A percentile compares a stretch with the other conserved stretches of the same genome.
phyloP scores from a whole-genome alignment of 2,113 vertebrate species.

The Perccottus glenii region DNA sequence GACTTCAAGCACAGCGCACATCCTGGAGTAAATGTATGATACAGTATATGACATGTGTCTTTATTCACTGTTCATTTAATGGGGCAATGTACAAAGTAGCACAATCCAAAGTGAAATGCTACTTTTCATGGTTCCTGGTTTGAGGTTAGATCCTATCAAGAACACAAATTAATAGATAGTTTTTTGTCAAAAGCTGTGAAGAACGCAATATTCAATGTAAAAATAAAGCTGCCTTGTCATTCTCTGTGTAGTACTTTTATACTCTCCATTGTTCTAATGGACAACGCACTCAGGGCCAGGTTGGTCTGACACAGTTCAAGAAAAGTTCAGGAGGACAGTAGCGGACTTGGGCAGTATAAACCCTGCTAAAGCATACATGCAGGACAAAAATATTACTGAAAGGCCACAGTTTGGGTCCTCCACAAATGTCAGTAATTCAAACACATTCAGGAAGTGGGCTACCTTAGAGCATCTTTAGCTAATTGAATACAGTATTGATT shows the following conservation, averaged over 20 bases:
- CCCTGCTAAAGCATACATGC: too few relatives aligned
- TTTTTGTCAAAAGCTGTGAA: not conserved
- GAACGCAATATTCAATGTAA: not conserved
- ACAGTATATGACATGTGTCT: not conserved
- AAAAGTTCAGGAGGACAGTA: too few relatives aligned
- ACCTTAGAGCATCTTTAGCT: conserved; percentile 70
- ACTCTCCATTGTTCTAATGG: not conserved
- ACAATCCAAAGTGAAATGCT: too few relatives aligned
- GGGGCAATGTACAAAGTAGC: too few relatives aligned
- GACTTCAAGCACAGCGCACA: too few relatives aligned
- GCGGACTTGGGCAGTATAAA: too few relatives aligned
- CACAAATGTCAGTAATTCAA: conserved; percentile 38
- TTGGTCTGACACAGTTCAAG: too few relatives aligned
- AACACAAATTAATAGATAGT: not conserved
- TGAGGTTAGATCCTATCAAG: not conserved
- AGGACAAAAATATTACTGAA: not conserved
- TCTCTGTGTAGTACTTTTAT: not conserved
- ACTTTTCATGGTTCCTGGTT: not conserved
- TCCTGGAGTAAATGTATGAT: too few relatives aligned
- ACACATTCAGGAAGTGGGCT: conserved; percentile 68
- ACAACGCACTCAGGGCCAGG: too few relatives aligned
- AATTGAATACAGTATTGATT: conserved; percentile 77
- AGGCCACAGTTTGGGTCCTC: conserved; percentile 11
- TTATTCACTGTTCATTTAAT: conserved; percentile 4
- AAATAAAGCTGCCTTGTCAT: not conserved